Base-by-base conservation (phyloP, 1,140 invertebrate species). In the Hycleus phaleratus region DNA sequence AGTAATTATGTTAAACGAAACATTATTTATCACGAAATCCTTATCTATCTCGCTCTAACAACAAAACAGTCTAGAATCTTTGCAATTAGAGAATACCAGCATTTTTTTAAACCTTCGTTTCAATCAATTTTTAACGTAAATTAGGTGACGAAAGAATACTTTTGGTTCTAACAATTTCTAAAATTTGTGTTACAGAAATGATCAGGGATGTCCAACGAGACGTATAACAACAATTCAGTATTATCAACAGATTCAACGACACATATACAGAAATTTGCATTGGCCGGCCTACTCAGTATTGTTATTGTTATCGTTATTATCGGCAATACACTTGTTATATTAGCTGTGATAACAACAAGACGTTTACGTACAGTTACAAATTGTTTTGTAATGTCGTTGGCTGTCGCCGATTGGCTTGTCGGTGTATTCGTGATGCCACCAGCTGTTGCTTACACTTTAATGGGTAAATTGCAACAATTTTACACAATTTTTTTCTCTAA, bases 341-440 rank as follows among this genome's bases (percentile, higher is more conserved):
- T 90, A 2, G 90, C 93, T 2, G 92, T 97, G 9, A 81, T 91
- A 63, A 95, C 87, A n/a, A 95, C 93, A 42, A 82, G 90, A 59
- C 83, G 93, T 49, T 77, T 97, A 39, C 82, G 92, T 53, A 94
- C 91, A 12, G 92, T 96, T 25, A 95, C 94, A 55, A 97, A 97
- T 76, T 95, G 92, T 76, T 95, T 96, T 73, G 88, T 97, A 26
- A 94, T 93, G 59, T 95, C 91, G 42, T 74, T 96, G 65, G 93
- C 94, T 0, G 85, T 90, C 1, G 91, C 93, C 45, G 94, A 97
- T 80, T 83, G 93, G 68, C 77, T 93, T 49, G 93, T 97, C 0
- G 93, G 92, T 0, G 83, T 93, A 43, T 88, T 94, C 63, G 94
- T 97, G 0, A 96, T 97, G 93, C 94, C 94, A 8, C 89, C 93